Evolutionary conservation across 2,888 invertebrate genomes (phyloP).

Genomic region (Oligia fasciuncula): DNA sequence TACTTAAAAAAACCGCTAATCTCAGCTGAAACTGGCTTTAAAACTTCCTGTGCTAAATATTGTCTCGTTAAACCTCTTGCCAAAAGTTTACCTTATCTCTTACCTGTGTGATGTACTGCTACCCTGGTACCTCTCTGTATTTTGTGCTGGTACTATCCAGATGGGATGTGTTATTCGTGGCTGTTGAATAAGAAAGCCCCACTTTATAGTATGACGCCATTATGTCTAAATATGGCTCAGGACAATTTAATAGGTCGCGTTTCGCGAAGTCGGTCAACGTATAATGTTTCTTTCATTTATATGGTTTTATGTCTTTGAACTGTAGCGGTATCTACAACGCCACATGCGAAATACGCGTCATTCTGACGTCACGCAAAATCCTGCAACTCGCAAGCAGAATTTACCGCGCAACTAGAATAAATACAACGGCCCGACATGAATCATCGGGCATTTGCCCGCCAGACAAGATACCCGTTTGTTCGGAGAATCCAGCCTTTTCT

Average conservation of each 20-base stretch:
- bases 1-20: slow-evolving; percentile 20
- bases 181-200: slow-evolving; percentile 14
- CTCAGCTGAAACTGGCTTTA: slow-evolving; percentile 3
- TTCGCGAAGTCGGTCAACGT: slow-evolving; percentile 25
- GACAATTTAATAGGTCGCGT: slow-evolving; percentile 41
- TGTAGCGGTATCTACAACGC: too few species aligned
- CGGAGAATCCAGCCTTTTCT: too few species aligned
- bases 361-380: too few species aligned
- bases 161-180: slow-evolving; percentile 3
- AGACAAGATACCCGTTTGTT: too few species aligned
- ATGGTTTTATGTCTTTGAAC: slow-evolving; percentile 8
- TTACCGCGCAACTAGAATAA: too few species aligned
- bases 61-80: slow-evolving; percentile 3
- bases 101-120: slow-evolving; percentile 4
- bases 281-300: slow-evolving; percentile 24
- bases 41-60: slow-evolving; percentile 27
- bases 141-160: slow-evolving; percentile 8
- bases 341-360: too few species aligned
- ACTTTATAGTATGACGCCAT: slow-evolving; percentile 41
- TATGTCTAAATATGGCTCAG: slow-evolving; percentile 50
- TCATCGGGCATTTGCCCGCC: too few species aligned
- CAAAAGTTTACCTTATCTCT: slow-evolving; percentile 38
- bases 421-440: too few species aligned
- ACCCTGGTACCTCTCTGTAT: background rate
- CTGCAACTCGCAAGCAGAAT: too few species aligned